Percentiles rank a stretch among this genome's conserved stretches.
Evolutionary conservation across 2,797 vertebrate species (phyloP).

Genomic region (Podarcis siculus): DNA sequence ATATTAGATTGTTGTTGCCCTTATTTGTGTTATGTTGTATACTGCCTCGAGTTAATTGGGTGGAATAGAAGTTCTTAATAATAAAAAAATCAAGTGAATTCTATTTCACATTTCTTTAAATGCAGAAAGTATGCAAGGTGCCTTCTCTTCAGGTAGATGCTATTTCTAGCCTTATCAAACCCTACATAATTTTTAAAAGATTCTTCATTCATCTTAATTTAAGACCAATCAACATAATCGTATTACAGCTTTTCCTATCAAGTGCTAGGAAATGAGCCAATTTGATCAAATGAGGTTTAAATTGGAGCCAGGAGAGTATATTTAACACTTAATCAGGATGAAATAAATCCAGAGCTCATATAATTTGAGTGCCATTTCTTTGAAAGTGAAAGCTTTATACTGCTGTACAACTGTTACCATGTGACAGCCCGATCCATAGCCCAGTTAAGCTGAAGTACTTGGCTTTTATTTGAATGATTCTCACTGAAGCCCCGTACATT

Average conservation of each 20-base stretch:
- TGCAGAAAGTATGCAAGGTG: not conserved
- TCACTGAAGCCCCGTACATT: not conserved
- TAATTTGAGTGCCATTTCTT: not conserved
- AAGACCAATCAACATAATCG: slow-evolving; percentile 2
- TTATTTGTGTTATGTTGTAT: not conserved
- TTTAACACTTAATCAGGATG: not conserved
- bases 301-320: slow-evolving; percentile 1
- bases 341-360: not conserved
- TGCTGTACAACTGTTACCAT: not conserved
- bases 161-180: not conserved
- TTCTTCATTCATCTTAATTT: slow-evolving; percentile 14
- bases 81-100: not conserved
- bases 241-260: not conserved
- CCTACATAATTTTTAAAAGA: slow-evolving; percentile 13
- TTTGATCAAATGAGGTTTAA: slow-evolving; percentile 26
- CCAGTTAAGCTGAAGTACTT: not conserved
- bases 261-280: not conserved
- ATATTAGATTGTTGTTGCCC: not conserved
- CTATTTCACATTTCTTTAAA: not conserved
- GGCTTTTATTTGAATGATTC: not conserved
- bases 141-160: not conserved
- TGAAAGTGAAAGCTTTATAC: not conserved
- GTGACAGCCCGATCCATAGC: not conserved
- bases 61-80: not conserved
- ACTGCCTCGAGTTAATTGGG: not conserved